Evolutionary conservation across 2,113 vertebrate species (phyloP).

Genomic region (Zingel zingel): DNA sequence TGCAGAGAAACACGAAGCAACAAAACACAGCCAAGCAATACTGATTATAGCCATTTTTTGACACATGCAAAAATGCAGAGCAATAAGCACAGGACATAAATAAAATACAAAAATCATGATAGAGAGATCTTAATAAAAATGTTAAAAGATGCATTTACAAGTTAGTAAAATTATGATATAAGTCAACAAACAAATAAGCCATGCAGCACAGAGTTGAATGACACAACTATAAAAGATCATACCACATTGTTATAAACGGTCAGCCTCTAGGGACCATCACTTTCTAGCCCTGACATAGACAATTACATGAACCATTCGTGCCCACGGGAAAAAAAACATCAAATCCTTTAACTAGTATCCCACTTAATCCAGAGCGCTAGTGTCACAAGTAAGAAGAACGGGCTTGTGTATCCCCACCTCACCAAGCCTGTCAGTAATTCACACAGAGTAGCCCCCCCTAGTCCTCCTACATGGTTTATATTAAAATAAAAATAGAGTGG

Average conservation of each 20-base stretch:
- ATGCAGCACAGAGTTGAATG: neutral
- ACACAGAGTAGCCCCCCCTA: constrained; percentile 1
- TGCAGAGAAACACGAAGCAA: no score
- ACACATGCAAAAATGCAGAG: no score
- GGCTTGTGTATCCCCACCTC: constrained; percentile 18
- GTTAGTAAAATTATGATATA: no score
- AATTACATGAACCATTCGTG: neutral
- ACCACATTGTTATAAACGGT: neutral
- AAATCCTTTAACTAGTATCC: constrained; percentile 34
- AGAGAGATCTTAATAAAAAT: no score
- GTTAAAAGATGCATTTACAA: no score
- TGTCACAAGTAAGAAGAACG: constrained; percentile 19
- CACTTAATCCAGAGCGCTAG: constrained; percentile 29
- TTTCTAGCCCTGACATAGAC: neutral
- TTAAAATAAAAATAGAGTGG: constrained; percentile 20
- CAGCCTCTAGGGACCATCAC: constrained; percentile 6
- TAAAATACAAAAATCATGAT: no score
- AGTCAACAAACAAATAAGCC: no score
- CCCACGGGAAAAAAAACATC: neutral
- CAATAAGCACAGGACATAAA: no score
- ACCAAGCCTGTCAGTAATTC: constrained; percentile 14
- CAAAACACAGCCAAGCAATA: no score
- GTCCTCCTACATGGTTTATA: constrained; percentile 3
- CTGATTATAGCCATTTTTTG: no score
- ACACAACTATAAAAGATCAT: neutral